Conservation (phyloP, 2,797 vertebrate species). For the Crax fasciolata region DNA sequence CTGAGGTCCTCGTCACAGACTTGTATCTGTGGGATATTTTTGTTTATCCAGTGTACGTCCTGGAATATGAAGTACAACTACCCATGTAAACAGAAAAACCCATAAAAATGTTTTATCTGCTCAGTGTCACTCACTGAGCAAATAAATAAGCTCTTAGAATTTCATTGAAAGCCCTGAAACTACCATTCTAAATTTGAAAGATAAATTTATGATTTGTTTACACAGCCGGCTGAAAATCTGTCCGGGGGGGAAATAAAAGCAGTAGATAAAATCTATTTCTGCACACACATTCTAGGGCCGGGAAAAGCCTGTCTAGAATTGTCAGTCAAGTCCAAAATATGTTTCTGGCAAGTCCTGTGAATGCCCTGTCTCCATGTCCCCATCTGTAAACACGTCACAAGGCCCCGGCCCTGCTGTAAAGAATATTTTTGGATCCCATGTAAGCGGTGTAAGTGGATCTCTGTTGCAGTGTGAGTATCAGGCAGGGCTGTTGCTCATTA, state of each 20-base stretch:
- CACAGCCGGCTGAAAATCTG: not conserved
- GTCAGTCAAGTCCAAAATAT: not conserved
- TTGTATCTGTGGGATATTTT: not conserved
- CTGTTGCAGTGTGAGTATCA: not conserved
- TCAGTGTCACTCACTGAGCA: not conserved
- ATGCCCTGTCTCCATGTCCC: accelerated
- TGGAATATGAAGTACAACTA: not conserved
- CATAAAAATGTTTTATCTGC: not conserved
- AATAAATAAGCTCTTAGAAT: not conserved
- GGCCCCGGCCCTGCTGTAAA: not conserved
- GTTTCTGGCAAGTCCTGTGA: not conserved
- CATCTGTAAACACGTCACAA: accelerated
- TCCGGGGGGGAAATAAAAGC: not conserved
- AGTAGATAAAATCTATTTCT: not conserved
- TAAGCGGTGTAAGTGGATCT: not conserved
- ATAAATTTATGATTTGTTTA: not conserved
- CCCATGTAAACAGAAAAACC: not conserved
- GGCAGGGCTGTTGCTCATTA: not conserved
- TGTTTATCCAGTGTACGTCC: not conserved
- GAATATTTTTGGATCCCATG: not conserved
- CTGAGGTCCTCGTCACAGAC: not conserved
- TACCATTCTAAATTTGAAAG: not conserved
- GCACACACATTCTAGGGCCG: not conserved
- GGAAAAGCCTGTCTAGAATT: not conserved
- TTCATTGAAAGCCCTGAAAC: not conserved